Evolutionary conservation across 1,140 invertebrate species (phyloP).

Genomic region (Leptopilina boulardi): DNA sequence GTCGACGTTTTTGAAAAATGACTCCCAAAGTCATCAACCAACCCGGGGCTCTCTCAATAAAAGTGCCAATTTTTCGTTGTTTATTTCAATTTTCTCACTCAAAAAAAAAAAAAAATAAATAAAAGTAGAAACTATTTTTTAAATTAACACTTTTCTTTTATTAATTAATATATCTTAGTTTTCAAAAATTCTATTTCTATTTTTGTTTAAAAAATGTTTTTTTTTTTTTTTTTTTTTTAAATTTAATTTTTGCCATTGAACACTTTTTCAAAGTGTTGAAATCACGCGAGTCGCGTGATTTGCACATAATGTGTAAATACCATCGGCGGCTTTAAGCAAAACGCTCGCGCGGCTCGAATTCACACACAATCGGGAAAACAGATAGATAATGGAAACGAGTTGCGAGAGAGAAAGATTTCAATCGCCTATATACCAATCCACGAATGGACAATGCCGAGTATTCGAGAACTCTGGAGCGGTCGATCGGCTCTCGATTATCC

Average conservation of each 20-base stretch:
- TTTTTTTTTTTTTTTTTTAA: no score
- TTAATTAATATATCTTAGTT: no score
- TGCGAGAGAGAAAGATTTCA: constrained; percentile 64
- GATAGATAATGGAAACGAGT: constrained; percentile 32
- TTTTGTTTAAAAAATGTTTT: not conserved
- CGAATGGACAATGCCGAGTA: constrained; percentile 60
- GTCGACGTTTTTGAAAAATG: constrained; percentile 74
- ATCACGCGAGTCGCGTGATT: constrained; percentile 22
- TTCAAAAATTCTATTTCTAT: no score
- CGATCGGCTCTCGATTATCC: constrained; percentile 68
- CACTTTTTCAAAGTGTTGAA: constrained; percentile 10
- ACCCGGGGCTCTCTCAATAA: not conserved
- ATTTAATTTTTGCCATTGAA: not conserved
- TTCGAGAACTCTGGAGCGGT: constrained; percentile 63
- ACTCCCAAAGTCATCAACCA: constrained; percentile 69
- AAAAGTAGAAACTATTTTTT: not conserved
- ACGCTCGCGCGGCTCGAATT: constrained; percentile 40
- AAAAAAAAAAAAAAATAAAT: constrained; percentile 10
- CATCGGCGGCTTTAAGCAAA: constrained; percentile 35
- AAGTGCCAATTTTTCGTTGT: not conserved
- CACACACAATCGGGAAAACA: constrained; percentile 34
- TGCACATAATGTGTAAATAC: constrained; percentile 28
- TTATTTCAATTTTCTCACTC: not conserved
- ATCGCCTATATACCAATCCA: constrained; percentile 65
- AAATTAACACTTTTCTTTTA: not conserved